Evolutionary conservation across 2,113 vertebrate species (phyloP).

Genomic region (Nycticorax nycticorax): DNA sequence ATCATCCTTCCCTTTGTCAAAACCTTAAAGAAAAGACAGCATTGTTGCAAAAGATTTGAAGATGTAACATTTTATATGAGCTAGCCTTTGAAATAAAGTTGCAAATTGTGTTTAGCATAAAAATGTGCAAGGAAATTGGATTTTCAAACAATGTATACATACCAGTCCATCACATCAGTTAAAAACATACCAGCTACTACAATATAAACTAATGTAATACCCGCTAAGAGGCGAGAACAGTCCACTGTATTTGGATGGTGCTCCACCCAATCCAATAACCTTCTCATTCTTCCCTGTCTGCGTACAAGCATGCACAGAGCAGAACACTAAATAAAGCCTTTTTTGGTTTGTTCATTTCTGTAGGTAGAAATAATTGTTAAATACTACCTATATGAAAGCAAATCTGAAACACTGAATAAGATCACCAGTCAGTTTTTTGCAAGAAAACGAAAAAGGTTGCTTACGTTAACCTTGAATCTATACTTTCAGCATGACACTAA

Average conservation of each 20-base stretch:
- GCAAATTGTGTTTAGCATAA: background rate
- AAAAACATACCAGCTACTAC: background rate
- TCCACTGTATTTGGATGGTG: background rate
- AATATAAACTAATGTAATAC: background rate
- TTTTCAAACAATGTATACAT: background rate
- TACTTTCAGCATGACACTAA: background rate
- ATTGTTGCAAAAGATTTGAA: background rate
- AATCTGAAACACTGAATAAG: background rate
- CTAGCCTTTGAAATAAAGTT: background rate
- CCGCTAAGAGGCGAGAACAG: background rate
- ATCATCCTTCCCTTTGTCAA: slow-evolving; percentile 92
- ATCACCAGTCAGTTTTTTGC: background rate
- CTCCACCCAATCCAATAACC: background rate
- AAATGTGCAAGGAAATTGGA: background rate
- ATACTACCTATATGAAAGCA: background rate
- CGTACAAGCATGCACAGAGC: background rate
- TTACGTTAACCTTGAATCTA: background rate
- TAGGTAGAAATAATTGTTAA: background rate
- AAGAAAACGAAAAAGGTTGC: background rate
- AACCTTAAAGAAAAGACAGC: slow-evolving; percentile 78
- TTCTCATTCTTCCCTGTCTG: background rate
- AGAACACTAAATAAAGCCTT: background rate
- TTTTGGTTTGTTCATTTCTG: background rate
- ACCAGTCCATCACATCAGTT: background rate
- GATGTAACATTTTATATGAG: background rate